These are phyloP conservation scores for Temnothorax nylanderi DNA, from an alignment of 1,140 invertebrate species.

Conservation along the genomic window DNA sequence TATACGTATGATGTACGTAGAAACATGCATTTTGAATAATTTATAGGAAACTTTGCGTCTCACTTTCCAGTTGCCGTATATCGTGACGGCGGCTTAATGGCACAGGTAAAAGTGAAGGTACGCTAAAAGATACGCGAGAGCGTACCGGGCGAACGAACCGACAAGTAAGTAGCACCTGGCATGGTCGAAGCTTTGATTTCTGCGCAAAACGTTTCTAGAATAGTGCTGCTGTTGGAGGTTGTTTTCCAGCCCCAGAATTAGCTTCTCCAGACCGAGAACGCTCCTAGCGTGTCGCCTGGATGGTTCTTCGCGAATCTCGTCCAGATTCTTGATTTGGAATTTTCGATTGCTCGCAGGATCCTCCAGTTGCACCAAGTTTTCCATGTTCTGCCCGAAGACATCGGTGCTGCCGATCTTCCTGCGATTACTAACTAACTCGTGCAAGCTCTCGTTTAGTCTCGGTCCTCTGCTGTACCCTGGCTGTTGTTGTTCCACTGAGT, in stretches of 20 bases:
- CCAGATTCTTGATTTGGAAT: constrained; percentile 78
- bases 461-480: constrained; percentile 40
- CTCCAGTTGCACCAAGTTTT: constrained; percentile 80
- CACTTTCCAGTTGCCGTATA: constrained; percentile 56
- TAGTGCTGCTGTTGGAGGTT: constrained; percentile 45
- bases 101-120: constrained; percentile 57
- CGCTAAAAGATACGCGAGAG: constrained; percentile 33
- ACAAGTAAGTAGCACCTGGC: constrained; percentile 69
- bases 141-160: not conserved
- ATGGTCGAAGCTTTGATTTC: constrained; percentile 83
- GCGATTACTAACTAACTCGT: constrained; percentile 60
- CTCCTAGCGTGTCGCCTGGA: constrained; percentile 72
- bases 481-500: not conserved
- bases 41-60: constrained; percentile 57
- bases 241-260: constrained; percentile 62
- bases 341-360: constrained; percentile 71
- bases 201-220: constrained; percentile 72
- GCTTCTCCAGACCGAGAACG: constrained; percentile 70
- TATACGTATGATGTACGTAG: not conserved
- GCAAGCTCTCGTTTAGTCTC: constrained; percentile 54
- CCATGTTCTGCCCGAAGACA: constrained; percentile 81
- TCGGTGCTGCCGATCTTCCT: constrained; percentile 79
- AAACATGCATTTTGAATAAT: constrained; percentile 53
- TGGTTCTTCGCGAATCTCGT: constrained; percentile 80
- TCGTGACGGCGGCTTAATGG: constrained; percentile 50